Percentiles rank a stretch among this genome's conserved stretches.
phyloP scores from a whole-genome alignment of 2,888 invertebrate species.

The Choreutis nemorana region DNA sequence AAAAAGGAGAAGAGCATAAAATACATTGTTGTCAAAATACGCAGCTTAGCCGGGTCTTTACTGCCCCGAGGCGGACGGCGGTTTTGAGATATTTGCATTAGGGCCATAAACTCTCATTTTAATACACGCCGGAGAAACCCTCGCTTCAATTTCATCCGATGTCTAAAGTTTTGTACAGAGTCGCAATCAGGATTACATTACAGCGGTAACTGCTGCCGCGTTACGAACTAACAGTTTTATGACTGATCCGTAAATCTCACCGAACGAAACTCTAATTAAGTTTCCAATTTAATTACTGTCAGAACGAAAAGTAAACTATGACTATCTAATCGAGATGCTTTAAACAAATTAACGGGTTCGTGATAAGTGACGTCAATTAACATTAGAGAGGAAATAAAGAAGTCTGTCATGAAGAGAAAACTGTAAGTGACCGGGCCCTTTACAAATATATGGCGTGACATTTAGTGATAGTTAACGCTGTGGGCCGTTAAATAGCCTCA shows the following conservation, averaged over 20 bases:
- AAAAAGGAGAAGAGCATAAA: constrained; percentile 16
- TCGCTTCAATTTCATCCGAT: too few relatives aligned
- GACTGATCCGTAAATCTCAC: too few relatives aligned
- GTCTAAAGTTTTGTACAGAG: too few relatives aligned
- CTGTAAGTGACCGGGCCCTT: constrained; percentile 28
- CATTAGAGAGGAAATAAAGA: constrained; percentile 27
- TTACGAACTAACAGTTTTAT: too few relatives aligned
- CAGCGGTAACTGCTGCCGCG: too few relatives aligned
- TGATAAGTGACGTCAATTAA: constrained; percentile 49
- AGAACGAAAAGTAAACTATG: constrained; percentile 19
- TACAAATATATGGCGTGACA: constrained; percentile 52
- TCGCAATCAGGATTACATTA: too few relatives aligned
- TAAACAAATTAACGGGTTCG: constrained; percentile 30
- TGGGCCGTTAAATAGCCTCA: constrained; percentile 45
- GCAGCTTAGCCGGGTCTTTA: constrained; percentile 16
- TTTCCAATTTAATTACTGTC: background rate
- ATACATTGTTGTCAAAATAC: constrained; percentile 30
- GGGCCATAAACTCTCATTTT: constrained; percentile 22
- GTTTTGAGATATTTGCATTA: constrained; percentile 23
- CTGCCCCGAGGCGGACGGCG: constrained; percentile 17
- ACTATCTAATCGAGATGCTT: constrained; percentile 13
- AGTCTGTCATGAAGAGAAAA: constrained; percentile 27
- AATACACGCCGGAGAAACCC: too few relatives aligned
- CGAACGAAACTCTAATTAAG: too few relatives aligned
- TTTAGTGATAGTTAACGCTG: constrained; percentile 50